These are phyloP conservation scores for Gambusia yucatana DNA, from an alignment of 2,797 vertebrate genomes.

Conservation along the genomic window DNA sequence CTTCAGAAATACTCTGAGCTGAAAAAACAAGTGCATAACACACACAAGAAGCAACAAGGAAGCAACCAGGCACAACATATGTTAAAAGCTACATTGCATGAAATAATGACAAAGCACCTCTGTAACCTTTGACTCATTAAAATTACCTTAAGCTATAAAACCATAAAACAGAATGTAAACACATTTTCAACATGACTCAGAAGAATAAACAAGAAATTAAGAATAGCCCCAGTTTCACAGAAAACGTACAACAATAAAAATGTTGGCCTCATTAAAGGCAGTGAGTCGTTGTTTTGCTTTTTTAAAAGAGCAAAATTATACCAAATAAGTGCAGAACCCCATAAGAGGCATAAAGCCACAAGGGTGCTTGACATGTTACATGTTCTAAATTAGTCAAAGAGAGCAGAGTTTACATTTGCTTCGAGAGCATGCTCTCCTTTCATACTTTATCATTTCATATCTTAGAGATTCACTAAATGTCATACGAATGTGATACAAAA, in stretches of 20 bases:
- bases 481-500: constrained; percentile 14
- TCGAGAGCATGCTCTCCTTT: constrained; percentile 31
- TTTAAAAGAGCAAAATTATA: constrained; percentile 11
- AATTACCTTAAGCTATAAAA: constrained; percentile 32
- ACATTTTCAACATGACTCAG: neutral
- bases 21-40: constrained; percentile 18
- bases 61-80: constrained; percentile 54
- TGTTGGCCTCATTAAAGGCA: neutral
- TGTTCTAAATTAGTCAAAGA: constrained; percentile 24
- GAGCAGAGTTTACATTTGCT: constrained; percentile 14
- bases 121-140: constrained; percentile 42
- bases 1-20: constrained; percentile 28
- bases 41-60: constrained; percentile 46
- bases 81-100: constrained; percentile 35
- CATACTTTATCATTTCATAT: constrained; percentile 50
- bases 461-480: constrained; percentile 46
- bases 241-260: constrained; percentile 26
- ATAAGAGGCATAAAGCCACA: constrained; percentile 1
- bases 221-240: constrained; percentile 8
- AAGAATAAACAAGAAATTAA: neutral
- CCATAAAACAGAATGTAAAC: constrained; percentile 24
- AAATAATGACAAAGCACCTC: constrained; percentile 28
- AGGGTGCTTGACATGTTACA: constrained; percentile 26
- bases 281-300: constrained; percentile 10
- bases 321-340: constrained; percentile 19